Evolutionary conservation across 2,113 vertebrate genomes (phyloP).

Genomic region (Harpagus bidentatus): DNA sequence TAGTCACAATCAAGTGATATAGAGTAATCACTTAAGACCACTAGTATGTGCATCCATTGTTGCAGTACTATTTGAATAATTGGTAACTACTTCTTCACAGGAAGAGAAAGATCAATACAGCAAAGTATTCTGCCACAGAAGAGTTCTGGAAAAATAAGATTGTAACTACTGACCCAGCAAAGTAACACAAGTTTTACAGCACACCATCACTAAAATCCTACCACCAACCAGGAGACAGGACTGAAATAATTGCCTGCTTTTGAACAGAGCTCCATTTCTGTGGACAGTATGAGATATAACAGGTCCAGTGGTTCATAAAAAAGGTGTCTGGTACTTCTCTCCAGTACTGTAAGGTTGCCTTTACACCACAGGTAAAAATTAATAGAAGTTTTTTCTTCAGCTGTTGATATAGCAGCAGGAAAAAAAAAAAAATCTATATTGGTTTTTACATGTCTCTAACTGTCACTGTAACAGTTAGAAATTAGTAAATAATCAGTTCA

Average conservation of each 20-base stretch:
- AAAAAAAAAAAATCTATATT: not conserved
- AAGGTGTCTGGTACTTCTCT: not conserved
- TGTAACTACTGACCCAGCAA: not conserved
- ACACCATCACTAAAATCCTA: not conserved
- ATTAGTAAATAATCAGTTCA: not conserved
- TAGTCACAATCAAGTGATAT: not conserved
- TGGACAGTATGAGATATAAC: not conserved
- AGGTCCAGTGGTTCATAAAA: not conserved
- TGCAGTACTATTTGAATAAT: not conserved
- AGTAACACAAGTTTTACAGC: not conserved
- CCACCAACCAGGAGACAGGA: not conserved
- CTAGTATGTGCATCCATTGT: accelerated
- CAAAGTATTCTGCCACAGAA: not conserved
- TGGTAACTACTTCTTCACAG: not conserved
- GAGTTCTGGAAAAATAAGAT: not conserved
- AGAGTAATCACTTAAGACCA: not conserved
- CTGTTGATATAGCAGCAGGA: not conserved
- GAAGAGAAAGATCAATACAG: not conserved
- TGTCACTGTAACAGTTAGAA: not conserved
- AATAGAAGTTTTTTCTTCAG: not conserved
- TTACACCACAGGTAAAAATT: not conserved
- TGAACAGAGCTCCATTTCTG: not conserved
- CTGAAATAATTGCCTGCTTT: not conserved
- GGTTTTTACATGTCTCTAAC: not conserved
- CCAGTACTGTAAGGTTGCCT: not conserved